Conservation (phyloP, 1,140 invertebrate genomes). For the Dreissena rostriformis region DNA sequence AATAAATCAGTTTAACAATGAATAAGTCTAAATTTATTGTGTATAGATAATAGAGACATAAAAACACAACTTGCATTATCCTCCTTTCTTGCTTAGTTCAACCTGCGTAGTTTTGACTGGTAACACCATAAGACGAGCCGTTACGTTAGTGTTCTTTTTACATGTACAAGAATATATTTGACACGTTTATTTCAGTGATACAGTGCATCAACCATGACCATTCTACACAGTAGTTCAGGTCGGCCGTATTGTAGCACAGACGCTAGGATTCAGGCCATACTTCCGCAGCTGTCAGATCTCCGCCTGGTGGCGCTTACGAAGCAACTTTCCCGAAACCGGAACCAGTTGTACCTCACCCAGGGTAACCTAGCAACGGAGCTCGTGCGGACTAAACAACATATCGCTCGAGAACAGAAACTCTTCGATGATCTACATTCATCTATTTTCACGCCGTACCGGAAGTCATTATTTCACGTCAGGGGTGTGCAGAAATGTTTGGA, state of each 20-base stretch:
- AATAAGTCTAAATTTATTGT: too few relatives aligned
- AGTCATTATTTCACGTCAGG: conserved; percentile 57
- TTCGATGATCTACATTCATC: conserved; percentile 48
- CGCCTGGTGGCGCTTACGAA: conserved; percentile 54
- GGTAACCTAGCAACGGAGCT: conserved; percentile 57
- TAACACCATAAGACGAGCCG: too few relatives aligned
- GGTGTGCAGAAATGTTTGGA: conserved; percentile 61
- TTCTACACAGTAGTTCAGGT: conserved; percentile 49
- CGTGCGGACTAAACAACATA: conserved; percentile 35
- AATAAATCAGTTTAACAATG: too few relatives aligned
- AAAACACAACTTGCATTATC: too few relatives aligned
- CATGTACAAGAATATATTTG: too few relatives aligned
- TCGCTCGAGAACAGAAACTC: conserved; percentile 54
- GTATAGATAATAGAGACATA: too few relatives aligned
- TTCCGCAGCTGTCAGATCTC: conserved; percentile 58
- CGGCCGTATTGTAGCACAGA: conserved; percentile 53
- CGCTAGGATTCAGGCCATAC: conserved; percentile 46
- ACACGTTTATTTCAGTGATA: too few relatives aligned
- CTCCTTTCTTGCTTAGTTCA: too few relatives aligned
- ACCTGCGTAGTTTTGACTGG: too few relatives aligned
- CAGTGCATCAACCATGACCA: conserved; percentile 23
- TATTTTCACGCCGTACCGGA: conserved; percentile 45
- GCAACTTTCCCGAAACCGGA: conserved; percentile 58
- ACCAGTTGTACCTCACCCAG: conserved; percentile 53
- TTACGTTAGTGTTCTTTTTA: too few relatives aligned